Percentiles rank a stretch among this genome's conserved stretches.
These are phyloP conservation scores for Drosophila tsacasi DNA, from an alignment of 1,140 invertebrate species.

Conservation along the genomic window DNA sequence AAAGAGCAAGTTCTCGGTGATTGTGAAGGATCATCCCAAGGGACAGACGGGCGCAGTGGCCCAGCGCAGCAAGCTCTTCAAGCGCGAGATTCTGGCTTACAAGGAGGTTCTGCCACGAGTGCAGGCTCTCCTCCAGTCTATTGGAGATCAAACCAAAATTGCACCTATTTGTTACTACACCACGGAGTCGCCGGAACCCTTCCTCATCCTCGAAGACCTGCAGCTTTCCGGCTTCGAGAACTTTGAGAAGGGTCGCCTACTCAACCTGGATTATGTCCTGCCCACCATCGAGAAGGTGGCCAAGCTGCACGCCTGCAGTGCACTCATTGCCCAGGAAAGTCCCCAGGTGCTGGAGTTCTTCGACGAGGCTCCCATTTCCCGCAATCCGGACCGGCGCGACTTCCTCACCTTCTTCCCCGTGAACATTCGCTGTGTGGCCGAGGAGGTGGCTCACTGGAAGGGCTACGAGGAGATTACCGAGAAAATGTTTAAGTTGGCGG, in stretches of 20 bases:
- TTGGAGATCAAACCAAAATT: slow-evolving; percentile 78
- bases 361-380: slow-evolving; percentile 78
- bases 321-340: slow-evolving; percentile 72
- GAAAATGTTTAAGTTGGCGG: slow-evolving; percentile 80
- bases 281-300: slow-evolving; percentile 86
- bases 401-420: slow-evolving; percentile 81
- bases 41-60: slow-evolving; percentile 78
- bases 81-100: slow-evolving; percentile 81
- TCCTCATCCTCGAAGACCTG: slow-evolving; percentile 79
- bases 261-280: slow-evolving; percentile 79
- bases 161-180: slow-evolving; percentile 82
- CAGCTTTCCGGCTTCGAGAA: slow-evolving; percentile 69
- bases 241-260: slow-evolving; percentile 74
- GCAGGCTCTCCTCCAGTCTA: slow-evolving; percentile 66
- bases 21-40: slow-evolving; percentile 82
- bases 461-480: slow-evolving; percentile 82
- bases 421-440: slow-evolving; percentile 78
- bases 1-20: slow-evolving; percentile 77
- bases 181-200: slow-evolving; percentile 78
- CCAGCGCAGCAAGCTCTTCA: slow-evolving; percentile 77
- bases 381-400: slow-evolving; percentile 80
- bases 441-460: slow-evolving; percentile 80
- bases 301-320: slow-evolving; percentile 87
- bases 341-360: slow-evolving; percentile 77
- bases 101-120: slow-evolving; percentile 77